A percentile compares a stretch with the other conserved stretches of the same genome.
Conservation (phyloP, 2,888 invertebrate species). For the Drosophila cognata region DNA sequence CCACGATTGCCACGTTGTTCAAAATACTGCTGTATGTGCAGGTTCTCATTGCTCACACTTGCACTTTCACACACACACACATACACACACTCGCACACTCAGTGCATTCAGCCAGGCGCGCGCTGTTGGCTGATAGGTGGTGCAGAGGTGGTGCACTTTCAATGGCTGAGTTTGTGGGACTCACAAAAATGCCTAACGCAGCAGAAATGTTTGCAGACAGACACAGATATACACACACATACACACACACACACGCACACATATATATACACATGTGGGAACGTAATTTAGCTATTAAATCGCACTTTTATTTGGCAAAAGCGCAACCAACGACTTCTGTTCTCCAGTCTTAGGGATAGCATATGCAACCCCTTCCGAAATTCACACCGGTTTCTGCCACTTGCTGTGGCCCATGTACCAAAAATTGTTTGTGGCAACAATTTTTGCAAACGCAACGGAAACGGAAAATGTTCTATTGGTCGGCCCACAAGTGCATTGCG, state of each 20-base stretch:
- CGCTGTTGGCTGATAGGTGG: constrained; percentile 18
- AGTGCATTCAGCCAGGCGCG: constrained; percentile 67
- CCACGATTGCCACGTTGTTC: constrained; percentile 30
- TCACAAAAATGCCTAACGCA: constrained; percentile 76
- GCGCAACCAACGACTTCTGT: constrained; percentile 16
- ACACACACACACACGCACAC: constrained; percentile 6
- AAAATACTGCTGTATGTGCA: constrained; percentile 70
- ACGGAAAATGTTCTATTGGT: constrained; percentile 77
- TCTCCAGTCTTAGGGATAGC: constrained; percentile 7
- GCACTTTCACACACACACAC: constrained; percentile 7
- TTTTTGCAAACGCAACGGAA: constrained; percentile 77
- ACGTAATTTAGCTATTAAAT: constrained; percentile 82
- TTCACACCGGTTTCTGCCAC: constrained; percentile 60
- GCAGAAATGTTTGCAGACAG: constrained; percentile 63
- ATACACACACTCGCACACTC: constrained; percentile 13
- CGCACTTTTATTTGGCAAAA: constrained; percentile 61
- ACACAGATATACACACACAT: constrained; percentile 8
- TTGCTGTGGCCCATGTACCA: constrained; percentile 50
- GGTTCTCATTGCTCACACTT: constrained; percentile 32
- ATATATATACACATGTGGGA: constrained; percentile 8
- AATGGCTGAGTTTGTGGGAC: constrained; percentile 40
- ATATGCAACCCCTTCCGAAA: background rate
- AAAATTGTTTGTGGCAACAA: constrained; percentile 26
- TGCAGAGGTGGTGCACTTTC: constrained; percentile 29
- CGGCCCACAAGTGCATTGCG: constrained; percentile 57